Evolutionary conservation across 2,113 vertebrate species (phyloP).

Genomic region (Scortum barcoo): DNA sequence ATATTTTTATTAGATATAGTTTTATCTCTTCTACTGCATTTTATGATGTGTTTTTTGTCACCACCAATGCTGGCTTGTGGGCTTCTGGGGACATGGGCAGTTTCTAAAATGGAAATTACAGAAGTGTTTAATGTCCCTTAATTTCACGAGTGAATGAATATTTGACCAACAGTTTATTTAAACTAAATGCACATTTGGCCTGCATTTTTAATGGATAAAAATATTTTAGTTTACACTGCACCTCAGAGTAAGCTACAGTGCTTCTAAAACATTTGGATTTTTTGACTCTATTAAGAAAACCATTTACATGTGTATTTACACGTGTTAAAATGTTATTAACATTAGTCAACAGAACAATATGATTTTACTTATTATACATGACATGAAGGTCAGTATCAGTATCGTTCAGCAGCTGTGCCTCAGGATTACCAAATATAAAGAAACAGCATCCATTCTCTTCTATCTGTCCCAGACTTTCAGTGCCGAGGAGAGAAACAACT

Average conservation of each 20-base stretch:
- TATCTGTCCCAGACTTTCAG: conserved; percentile 50
- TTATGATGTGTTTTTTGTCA: too few species aligned
- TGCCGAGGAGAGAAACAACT: conserved; percentile 64
- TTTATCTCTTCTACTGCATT: too few species aligned
- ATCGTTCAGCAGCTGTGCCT: conserved; percentile 24
- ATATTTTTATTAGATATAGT: too few species aligned
- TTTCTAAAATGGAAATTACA: background rate
- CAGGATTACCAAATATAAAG: conserved; percentile 43
- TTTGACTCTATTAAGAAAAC: background rate
- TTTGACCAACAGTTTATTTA: background rate
- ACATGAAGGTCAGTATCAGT: background rate
- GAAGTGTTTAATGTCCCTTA: background rate
- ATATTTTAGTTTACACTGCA: background rate
- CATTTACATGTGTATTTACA: too few species aligned
- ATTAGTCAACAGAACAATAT: background rate
- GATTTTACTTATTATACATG: background rate
- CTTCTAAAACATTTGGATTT: background rate
- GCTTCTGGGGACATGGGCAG: too few species aligned
- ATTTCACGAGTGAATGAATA: background rate
- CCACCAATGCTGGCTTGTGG: too few species aligned
- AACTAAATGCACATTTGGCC: background rate
- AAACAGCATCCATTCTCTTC: conserved; percentile 57
- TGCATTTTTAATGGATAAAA: background rate
- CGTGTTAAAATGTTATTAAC: too few species aligned
- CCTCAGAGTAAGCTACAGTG: background rate